Evolutionary conservation across 2,888 invertebrate species (phyloP), one percentile per base, ranked within the genome.

Genomic region (Lissonota sp.): DNA sequence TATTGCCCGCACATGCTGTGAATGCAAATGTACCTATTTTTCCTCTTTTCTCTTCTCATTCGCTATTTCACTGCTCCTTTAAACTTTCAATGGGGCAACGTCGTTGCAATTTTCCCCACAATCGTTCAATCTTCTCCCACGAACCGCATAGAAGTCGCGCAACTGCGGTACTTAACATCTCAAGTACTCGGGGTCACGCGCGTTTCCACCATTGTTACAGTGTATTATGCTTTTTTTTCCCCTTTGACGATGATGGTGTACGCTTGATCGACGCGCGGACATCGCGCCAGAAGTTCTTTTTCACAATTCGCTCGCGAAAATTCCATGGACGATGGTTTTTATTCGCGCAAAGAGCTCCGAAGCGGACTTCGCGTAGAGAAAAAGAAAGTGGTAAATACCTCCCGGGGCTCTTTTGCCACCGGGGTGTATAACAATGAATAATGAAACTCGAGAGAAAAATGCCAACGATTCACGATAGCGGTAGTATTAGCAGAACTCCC

Each of bases 171-270:
- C 63, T 69, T 73, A 62, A n/a, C 37, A 44, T 58, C 51, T 51
- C 57, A 80, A 80, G 77, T 80, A 62, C 77, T 62, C 26, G 69
- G n/a, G 77, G 77, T 80, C 80, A 80, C 80, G 80, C 72, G 63
- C 72, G 63, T 77, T 64, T 69, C 62, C 42, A 58, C 62, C 10
- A 44, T 44, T 55, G 39, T 26, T 67, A 60, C 51, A 57, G 58
- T 39, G 49, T 49, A 49, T 74, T 74, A 49, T 37, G 8, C 44
- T 6, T 14, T 53, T n/a, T 14, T 74, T 57, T 37, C 7, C 44
- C 7, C 14, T 53, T n/a, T 14, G 14, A 53, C 53, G 7, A 6
- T 53, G 14, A 26, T 26, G 60, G 40, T 44, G 57, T 26, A 14
- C 46, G 42, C 40, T 70, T 69, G 76, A 76, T 57, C 63, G 37